Conservation (phyloP, 2,113 vertebrate genomes). For the Recurvirostra avosetta region DNA sequence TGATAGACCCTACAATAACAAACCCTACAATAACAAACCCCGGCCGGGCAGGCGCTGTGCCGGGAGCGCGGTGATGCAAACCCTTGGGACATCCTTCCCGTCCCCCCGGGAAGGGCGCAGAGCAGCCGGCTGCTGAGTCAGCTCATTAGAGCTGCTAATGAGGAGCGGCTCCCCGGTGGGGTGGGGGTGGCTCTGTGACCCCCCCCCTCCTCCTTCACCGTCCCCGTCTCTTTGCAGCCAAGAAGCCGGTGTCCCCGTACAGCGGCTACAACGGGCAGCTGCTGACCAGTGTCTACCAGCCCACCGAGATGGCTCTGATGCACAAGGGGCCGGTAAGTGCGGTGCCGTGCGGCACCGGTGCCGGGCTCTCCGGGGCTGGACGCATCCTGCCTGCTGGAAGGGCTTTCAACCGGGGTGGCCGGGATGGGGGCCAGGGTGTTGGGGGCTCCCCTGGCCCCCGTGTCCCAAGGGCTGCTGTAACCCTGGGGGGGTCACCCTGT, state of each 20-base stretch:
- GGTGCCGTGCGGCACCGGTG: accelerated
- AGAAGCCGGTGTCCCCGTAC: constrained; percentile 89
- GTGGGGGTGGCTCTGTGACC: not conserved
- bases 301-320: constrained; percentile 93
- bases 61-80: not conserved
- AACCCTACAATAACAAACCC: not conserved
- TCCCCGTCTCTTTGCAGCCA: constrained; percentile 62
- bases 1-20: not conserved
- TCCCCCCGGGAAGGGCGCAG: not conserved
- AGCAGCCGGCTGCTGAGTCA: not conserved
- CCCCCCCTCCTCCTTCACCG: accelerated
- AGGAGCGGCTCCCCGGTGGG: not conserved
- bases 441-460: not conserved
- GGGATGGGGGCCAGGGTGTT: not conserved
- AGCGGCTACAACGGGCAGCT: constrained; percentile 90
- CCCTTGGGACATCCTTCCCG: not conserved
- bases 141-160: constrained; percentile 12
- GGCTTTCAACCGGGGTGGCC: accelerated
- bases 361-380: accelerated
- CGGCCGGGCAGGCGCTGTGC: not conserved
- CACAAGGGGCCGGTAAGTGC: constrained; percentile 80
- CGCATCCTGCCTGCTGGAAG: not conserved
- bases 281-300: constrained; percentile 90
- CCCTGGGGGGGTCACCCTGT: not conserved
- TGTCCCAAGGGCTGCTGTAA: not conserved